Base-by-base conservation (phyloP, 2,113 vertebrate species). In the Coryphaenoides rupestris region DNA sequence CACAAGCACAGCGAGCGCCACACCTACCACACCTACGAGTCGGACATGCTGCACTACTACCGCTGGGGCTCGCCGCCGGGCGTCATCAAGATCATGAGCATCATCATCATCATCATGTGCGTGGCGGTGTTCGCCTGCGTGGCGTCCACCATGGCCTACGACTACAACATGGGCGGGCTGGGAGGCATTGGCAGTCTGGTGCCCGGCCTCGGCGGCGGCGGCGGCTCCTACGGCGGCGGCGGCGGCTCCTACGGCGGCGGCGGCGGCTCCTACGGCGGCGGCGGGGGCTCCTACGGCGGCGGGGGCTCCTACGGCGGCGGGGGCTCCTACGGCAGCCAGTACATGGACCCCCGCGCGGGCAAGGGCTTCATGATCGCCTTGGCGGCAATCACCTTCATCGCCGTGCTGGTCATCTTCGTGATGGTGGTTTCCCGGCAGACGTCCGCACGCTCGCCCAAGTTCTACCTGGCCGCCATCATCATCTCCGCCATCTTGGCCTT, bases 361-460 rank as follows among this genome's bases (percentile, higher is more conserved):
- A 96, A 96, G 79, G 93, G 89, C 49, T 96, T 96, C 80, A 86
- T 96, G 23, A 90, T 96, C n/a, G 89, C 87, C 64, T 92, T 96
- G 33, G 53, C 92, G 0, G 92, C 79, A 60, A 88, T 96, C 55
- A 91, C 88, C 78, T 96, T 96, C 75, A 92, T 96, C 15, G 85
- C 84, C 2, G 80, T 87, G 0, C 82, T 96, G 49, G 68, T 92
- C 66, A 85, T 95, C 60, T 95, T 96, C 61, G 66, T 96, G 33
- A 67, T 92, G 76, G 90, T 90, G 0, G 72, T 94, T 53, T 91
- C 94, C 2, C 89, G 87, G 66, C 90, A 93, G n/a, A 87, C 46
- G 0, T 15, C 90, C 0, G 73, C 92, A 12, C 91, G 79, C 33
- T 91, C 92, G 0, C 62, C 89, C 53, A 86, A 65, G 40, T 96